Percentiles rank a stretch among this genome's conserved stretches.
phyloP scores from a whole-genome alignment of 2,113 vertebrate genomes.

The Daboia siamensis region DNA sequence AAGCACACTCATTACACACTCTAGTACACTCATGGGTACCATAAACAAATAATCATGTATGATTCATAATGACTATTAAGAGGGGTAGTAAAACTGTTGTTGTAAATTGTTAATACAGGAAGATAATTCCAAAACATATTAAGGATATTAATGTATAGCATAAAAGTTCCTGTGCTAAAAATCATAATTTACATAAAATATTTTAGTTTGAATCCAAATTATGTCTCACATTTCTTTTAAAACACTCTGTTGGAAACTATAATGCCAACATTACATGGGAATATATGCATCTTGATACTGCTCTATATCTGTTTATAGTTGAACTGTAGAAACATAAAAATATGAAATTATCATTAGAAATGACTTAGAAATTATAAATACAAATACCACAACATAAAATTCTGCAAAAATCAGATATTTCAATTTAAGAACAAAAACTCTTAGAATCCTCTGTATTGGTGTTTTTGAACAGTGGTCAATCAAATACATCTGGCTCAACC shows the following conservation, averaged over 20 bases:
- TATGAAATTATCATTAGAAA: not conserved
- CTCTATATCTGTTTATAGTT: not conserved
- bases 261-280: not conserved
- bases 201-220: not conserved
- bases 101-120: not conserved
- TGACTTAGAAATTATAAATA: not conserved
- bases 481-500: not conserved
- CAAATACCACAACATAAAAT: not conserved
- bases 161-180: not conserved
- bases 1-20: slow-evolving; percentile 10
- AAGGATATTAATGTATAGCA: not conserved
- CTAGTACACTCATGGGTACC: slow-evolving; percentile 12
- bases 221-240: not conserved
- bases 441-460: not conserved
- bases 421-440: not conserved
- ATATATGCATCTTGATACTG: not conserved
- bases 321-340: not conserved
- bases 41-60: slow-evolving; percentile 36
- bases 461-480: not conserved
- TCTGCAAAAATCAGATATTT: not conserved
- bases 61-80: slow-evolving; percentile 36
- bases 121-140: not conserved
- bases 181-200: not conserved
- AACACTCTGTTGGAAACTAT: not conserved
- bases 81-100: slow-evolving; percentile 19